Percentiles rank a stretch among this genome's conserved stretches.
Evolutionary conservation across 2,888 invertebrate genomes (phyloP).

Genomic region (Clusia tigrina): DNA sequence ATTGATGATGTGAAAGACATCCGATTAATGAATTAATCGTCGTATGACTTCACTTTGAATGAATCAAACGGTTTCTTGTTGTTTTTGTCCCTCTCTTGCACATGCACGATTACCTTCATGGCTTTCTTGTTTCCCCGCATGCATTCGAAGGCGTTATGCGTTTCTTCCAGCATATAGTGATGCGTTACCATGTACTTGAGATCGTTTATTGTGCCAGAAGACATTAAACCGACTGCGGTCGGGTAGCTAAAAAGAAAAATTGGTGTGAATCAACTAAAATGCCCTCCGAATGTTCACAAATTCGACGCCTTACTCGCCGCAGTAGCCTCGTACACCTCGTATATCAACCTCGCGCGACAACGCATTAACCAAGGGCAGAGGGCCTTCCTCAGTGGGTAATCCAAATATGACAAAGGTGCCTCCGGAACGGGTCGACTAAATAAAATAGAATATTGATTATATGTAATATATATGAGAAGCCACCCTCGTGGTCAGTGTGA

Average conservation of each 20-base stretch:
- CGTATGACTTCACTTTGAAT: not conserved
- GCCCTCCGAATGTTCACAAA: not conserved
- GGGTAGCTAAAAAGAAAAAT: conserved; percentile 72
- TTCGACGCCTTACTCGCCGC: conserved; percentile 69
- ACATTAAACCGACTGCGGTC: conserved; percentile 76
- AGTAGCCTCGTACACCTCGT: conserved; percentile 88
- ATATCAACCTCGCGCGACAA: conserved; percentile 90
- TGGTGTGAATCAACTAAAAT: not conserved
- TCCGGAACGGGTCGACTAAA: conserved; percentile 81
- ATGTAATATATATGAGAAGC: not conserved
- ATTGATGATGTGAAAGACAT: too few relatives aligned
- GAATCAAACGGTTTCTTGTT: conserved; percentile 46
- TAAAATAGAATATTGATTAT: conserved; percentile 34
- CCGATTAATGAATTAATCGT: not conserved
- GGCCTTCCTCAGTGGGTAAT: conserved; percentile 78
- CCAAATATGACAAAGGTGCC: conserved; percentile 86
- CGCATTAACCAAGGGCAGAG: conserved; percentile 80
- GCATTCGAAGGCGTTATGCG: conserved; percentile 80
- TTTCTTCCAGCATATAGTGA: conserved; percentile 77
- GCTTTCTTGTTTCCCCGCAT: conserved; percentile 75
- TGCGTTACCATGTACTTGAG: conserved; percentile 83
- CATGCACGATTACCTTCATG: conserved; percentile 87
- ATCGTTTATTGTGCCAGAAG: conserved; percentile 73
- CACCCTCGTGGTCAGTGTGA: not conserved
- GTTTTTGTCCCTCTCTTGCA: conserved; percentile 66